A percentile compares a stretch with the other conserved stretches of the same genome.
Conservation (phyloP, 2,113 vertebrate species). For the Petrocephalus microphthalmus region DNA sequence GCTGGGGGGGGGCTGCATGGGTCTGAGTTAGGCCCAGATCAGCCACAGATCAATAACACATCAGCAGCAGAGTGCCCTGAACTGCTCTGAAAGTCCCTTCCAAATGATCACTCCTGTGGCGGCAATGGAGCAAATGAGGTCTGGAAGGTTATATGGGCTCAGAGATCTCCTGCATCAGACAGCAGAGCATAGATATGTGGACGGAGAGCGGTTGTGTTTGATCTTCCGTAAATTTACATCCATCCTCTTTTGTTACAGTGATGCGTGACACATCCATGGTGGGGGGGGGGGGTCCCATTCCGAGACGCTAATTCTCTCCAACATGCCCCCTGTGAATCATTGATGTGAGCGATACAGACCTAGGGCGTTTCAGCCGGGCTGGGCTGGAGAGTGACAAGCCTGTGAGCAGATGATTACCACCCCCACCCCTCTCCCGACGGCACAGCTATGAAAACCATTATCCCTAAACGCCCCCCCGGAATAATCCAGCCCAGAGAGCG, state of each 20-base stretch:
- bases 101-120: neutral
- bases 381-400: conserved; percentile 25
- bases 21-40: neutral
- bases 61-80: conserved; percentile 36
- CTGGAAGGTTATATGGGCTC: neutral
- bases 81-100: neutral
- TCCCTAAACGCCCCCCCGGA: conserved; percentile 26
- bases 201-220: neutral
- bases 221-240: neutral
- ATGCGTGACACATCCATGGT: neutral
- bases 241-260: neutral
- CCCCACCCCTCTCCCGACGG: conserved; percentile 18
- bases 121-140: neutral
- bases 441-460: conserved; percentile 37
- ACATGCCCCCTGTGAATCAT: neutral
- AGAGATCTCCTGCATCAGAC: neutral
- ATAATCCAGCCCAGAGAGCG: neutral
- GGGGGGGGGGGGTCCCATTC: conserved; percentile 25
- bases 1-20: neutral
- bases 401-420: conserved; percentile 16
- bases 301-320: conserved; percentile 39
- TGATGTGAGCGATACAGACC: neutral
- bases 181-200: neutral
- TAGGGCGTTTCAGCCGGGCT: neutral
- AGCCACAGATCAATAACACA: conserved; percentile 59